Percentiles rank a stretch among this genome's conserved stretches.
phyloP scores from a whole-genome alignment of 1,140 invertebrate species.

The Gryllus bimaculatus region DNA sequence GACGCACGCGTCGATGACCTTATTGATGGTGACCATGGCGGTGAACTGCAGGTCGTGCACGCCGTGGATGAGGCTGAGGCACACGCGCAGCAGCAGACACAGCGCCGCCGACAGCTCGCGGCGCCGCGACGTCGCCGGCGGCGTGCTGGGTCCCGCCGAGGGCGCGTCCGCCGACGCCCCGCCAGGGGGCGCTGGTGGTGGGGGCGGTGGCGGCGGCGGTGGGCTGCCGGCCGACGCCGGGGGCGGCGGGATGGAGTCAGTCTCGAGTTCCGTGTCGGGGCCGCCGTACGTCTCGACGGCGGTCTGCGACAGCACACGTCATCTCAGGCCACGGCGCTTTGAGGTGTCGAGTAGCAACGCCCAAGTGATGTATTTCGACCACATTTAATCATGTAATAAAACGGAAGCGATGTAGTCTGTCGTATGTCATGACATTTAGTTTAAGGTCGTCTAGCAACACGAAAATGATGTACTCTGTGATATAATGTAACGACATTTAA shows the following conservation, averaged over 20 bases:
- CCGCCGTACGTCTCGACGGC: constrained; percentile 28
- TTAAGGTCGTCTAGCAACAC: too few species aligned
- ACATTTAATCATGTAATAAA: too few species aligned
- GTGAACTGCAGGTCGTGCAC: constrained; percentile 51
- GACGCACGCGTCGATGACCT: constrained; percentile 45
- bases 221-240: constrained; percentile 20
- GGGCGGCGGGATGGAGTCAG: not conserved
- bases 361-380: too few species aligned
- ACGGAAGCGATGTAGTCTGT: too few species aligned
- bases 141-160: not conserved
- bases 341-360: too few species aligned
- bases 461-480: too few species aligned
- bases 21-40: constrained; percentile 47
- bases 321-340: too few species aligned
- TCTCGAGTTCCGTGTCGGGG: not conserved
- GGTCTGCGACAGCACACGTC: constrained; percentile 23
- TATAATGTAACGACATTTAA: too few species aligned
- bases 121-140: constrained; percentile 15
- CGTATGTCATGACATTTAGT: too few species aligned
- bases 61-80: constrained; percentile 43
- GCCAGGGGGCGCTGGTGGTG: not conserved
- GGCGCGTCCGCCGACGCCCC: too few species aligned
- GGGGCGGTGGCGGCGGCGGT: not conserved
- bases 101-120: constrained; percentile 35
- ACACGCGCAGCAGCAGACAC: constrained; percentile 40